phyloP scores from a whole-genome alignment of 2,797 vertebrate genomes.

The Gymnoscopelus microlampas region DNA sequence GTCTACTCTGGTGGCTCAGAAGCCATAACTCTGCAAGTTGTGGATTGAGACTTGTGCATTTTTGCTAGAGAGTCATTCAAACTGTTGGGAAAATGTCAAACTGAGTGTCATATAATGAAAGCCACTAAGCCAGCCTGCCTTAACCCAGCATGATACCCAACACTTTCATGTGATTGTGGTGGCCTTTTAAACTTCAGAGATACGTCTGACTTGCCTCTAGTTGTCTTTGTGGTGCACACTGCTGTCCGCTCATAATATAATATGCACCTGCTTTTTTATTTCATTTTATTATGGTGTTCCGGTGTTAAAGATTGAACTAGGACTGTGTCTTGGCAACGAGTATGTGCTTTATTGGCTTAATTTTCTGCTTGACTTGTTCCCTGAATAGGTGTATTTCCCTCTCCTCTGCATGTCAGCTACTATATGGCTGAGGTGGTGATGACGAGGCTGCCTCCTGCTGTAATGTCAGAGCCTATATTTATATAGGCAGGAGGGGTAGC shows the following conservation, averaged over 20 bases:
- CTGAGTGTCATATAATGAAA: constrained; percentile 1
- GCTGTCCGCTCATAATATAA: neutral
- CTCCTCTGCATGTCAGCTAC: constrained; percentile 9
- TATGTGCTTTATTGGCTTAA: constrained; percentile 24
- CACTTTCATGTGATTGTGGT: constrained; percentile 33
- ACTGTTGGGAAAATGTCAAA: neutral
- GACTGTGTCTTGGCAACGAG: constrained; percentile 3
- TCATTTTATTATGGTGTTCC: constrained; percentile 16
- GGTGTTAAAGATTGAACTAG: constrained; percentile 45
- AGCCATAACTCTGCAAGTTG: too few species aligned
- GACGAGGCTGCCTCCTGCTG: constrained; percentile 26
- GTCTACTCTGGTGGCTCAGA: too few species aligned
- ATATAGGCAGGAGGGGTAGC: constrained; percentile 5
- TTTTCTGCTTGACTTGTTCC: constrained; percentile 30
- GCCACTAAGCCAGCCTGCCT: neutral
- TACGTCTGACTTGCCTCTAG: neutral
- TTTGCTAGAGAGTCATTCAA: neutral
- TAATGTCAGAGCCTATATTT: constrained; percentile 41
- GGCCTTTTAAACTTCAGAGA: constrained; percentile 11
- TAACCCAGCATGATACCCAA: neutral
- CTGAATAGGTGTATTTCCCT: constrained; percentile 20
- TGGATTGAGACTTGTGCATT: constrained; percentile 1
- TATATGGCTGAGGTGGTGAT: constrained; percentile 33
- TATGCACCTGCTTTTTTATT: neutral
- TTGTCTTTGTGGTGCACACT: constrained; percentile 8